Conservation (phyloP, 1,140 invertebrate genomes). For the Pantala flavescens region DNA sequence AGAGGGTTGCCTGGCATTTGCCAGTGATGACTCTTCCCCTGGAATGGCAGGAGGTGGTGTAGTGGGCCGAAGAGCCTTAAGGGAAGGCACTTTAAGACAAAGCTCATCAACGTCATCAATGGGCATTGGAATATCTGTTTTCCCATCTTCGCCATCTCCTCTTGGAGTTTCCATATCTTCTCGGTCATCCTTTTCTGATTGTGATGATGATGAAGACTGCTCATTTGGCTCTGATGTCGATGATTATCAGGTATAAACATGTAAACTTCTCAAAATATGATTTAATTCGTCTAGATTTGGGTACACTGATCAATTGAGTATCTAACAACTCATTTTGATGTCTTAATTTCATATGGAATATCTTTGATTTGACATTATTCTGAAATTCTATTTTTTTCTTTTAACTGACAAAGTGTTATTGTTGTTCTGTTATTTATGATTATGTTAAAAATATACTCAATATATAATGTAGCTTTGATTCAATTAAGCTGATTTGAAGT, state of each 20-base stretch:
- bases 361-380: too few species aligned
- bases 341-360: too few species aligned
- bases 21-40: background rate
- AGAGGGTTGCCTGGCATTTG: background rate
- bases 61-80: background rate
- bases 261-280: conserved; percentile 13
- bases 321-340: too few species aligned
- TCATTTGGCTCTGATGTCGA: conserved; percentile 41
- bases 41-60: background rate
- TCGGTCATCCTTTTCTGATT: background rate
- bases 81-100: background rate
- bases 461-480: too few species aligned
- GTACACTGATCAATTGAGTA: too few species aligned
- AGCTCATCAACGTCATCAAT: background rate
- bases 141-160: background rate
- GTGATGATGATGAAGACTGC: background rate
- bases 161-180: background rate
- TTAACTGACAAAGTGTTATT: too few species aligned
- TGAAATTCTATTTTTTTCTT: too few species aligned
- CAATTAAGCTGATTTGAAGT: too few species aligned
- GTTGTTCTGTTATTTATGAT: too few species aligned
- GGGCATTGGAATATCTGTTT: background rate
- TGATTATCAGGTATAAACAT: conserved; percentile 35
- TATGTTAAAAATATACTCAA: too few species aligned
- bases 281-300: conserved; percentile 14